Evolutionary conservation across 2,113 vertebrate species (phyloP), one percentile per base, ranked within the genome.

Genomic region (Salvator merianae): DNA sequence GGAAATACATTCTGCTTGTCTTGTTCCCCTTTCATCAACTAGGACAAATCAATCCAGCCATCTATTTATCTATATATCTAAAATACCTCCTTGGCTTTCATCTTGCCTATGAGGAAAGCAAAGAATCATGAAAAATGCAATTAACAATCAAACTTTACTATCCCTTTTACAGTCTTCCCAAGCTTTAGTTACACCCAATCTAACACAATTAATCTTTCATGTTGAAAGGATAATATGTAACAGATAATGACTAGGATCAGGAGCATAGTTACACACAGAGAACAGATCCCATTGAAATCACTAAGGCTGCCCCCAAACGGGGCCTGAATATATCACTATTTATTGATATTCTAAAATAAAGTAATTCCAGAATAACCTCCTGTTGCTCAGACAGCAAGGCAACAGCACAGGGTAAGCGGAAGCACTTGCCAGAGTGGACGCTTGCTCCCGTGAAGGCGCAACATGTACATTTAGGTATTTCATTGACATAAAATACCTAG

Each of bases 1-100:
- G 69, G 59, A 90, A 92, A 87, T 83, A 65, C 30, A 53, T 82
- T 89, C 10, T 85, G 81, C 73, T 66, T 47, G 83, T 93, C 73
- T 16, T 79, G 59, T 75, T 73, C 83, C 86, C 78, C 55, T 93
- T 91, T 93, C 89, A 87, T 50, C 85, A 79, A 40, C 26, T 77
- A 82, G 30, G 66, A 50, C 82, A 87, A 90, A 2, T 73, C 50
- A n/a, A 26, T 43, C 38, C 20, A 38, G 55, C 28, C 36, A n/a
- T 79, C 62, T 79, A n/a, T 79, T 20, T 43, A 20, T 79, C 16
- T 66, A 30, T 74, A 62, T 74, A n/a, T 47, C 26, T 82, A n/a
- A 55, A 81, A 59, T 5, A 36, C 28, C n/a, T 7, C 30, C 36
- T 62, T 50, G 38, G 26, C 38, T 53, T 80, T 34, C 53, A 74